Base-by-base conservation (phyloP, 2,797 vertebrate species). In the Microctenopoma lineatum region DNA sequence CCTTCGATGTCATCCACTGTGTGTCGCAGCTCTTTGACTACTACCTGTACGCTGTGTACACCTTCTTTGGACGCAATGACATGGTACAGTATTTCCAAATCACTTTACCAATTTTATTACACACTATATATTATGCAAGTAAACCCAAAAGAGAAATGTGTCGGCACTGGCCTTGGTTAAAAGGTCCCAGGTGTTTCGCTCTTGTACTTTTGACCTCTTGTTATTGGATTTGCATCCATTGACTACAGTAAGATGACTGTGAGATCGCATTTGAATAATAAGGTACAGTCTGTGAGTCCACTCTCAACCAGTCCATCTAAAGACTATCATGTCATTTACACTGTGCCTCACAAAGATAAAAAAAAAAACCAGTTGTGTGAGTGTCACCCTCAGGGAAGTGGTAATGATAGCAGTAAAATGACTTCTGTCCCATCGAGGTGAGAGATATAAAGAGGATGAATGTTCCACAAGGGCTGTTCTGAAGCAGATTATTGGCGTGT, bases 21-120 rank as follows among this genome's bases (percentile, higher is more conserved):
- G 96, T 98, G 89, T 99, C 98, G 0, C 98, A 99, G 90, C 95
- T 99, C 39, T 99, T 99, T 56, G 98, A 99, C 92, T 99, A 99
- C 89, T 99, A 99, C 87, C 92, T 99, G 79, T 99, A 98, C 26
- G 96, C 97, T 0, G 95, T 99, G 47, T 99, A 99, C 92, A 96
- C 96, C 0, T 99, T 99, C 90, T 99, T 99, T 84, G 97, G 98
- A 78, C 94, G 97, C 77, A 98, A 99, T 71, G 96, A 99, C 88
- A 95, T 95, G 91, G 98, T 99, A 96, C 70, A 92, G 93, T 62
- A 74, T 80, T 52, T 55, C 15, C 38, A 1, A 25, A 16, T 18
- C n/a, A 0, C 29, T 18, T 15, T 18, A 1, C 34, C 55, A 13
- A 32, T 57, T 66, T 70, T 36, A 51, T 39, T 14, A 16, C 13